phyloP scores from a whole-genome alignment of 2,797 vertebrate species.

The Prunella strophiata region DNA sequence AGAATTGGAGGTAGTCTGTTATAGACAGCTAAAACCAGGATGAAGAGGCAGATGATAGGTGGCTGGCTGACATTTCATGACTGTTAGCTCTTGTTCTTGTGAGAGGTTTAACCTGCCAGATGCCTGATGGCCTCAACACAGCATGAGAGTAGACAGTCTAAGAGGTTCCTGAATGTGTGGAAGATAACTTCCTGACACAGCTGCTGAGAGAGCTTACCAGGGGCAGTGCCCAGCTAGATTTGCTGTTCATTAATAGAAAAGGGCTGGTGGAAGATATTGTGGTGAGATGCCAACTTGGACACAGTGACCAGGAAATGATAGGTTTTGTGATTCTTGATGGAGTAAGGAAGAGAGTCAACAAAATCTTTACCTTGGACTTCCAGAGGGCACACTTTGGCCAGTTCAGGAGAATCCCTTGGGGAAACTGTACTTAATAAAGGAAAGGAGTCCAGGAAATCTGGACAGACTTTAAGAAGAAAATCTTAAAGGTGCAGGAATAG shows the following conservation, averaged over 20 bases:
- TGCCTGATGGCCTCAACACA: not conserved
- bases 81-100: not conserved
- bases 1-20: not conserved
- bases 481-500: not conserved
- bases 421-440: not conserved
- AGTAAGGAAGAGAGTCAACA: not conserved
- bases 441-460: not conserved
- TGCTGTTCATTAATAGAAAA: not conserved
- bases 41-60: not conserved
- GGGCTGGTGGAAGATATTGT: not conserved
- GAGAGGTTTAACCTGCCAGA: not conserved
- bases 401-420: not conserved
- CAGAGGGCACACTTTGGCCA: not conserved
- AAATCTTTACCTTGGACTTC: not conserved
- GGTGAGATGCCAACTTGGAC: not conserved
- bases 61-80: not conserved
- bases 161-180: not conserved
- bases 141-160: not conserved
- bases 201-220: not conserved
- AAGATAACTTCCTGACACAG: not conserved
- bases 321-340: not conserved
- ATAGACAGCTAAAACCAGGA: not conserved
- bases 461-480: not conserved
- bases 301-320: not conserved
- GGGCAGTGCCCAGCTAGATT: not conserved